A percentile compares a stretch with the other conserved stretches of the same genome.
These are phyloP conservation scores for Raja brachyura DNA, from an alignment of 2,113 vertebrate genomes.

Conservation along the genomic window DNA sequence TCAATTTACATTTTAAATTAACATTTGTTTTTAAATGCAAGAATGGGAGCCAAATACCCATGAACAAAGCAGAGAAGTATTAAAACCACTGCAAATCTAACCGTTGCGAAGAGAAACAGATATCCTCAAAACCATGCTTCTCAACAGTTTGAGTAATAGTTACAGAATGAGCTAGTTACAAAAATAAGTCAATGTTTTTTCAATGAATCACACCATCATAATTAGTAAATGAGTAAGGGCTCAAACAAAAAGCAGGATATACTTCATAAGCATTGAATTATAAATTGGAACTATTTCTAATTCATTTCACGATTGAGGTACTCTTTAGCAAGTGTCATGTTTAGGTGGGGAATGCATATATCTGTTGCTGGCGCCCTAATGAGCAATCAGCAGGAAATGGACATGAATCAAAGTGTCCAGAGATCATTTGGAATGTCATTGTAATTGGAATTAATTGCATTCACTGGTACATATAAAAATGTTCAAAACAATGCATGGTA, in stretches of 20 bases:
- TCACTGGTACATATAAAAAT: not conserved
- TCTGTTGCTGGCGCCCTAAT: not conserved
- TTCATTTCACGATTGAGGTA: not conserved
- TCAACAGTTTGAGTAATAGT: not conserved
- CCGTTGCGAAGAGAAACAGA: not conserved
- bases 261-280: not conserved
- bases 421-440: not conserved
- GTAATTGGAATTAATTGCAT: not conserved
- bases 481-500: not conserved
- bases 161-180: not conserved
- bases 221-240: not conserved
- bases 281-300: not conserved
- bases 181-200: not conserved
- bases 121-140: not conserved
- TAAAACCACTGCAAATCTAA: not conserved
- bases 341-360: not conserved
- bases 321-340: not conserved
- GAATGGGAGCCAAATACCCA: not conserved
- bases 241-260: not conserved
- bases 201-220: not conserved
- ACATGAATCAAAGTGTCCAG: not conserved
- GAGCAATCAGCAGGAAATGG: not conserved
- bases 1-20: not conserved
- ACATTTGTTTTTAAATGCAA: not conserved
- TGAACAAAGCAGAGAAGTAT: not conserved